Evolutionary conservation across 2,113 vertebrate species (phyloP).

Genomic region (Fulica atra): DNA sequence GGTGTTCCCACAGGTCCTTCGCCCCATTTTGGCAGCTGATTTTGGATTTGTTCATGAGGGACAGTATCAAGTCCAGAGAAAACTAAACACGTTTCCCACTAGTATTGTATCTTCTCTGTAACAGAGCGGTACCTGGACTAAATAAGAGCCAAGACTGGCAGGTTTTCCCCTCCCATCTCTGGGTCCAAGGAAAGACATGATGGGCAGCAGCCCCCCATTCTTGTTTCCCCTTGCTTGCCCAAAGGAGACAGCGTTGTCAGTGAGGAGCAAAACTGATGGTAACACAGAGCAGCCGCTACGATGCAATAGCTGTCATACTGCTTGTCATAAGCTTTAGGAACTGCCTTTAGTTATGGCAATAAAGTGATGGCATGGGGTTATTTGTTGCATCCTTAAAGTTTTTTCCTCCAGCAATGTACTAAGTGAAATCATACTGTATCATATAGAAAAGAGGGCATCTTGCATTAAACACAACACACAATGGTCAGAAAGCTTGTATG

Average conservation of each 20-base stretch:
- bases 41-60: neutral
- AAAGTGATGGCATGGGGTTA: neutral
- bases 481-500: neutral
- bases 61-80: neutral
- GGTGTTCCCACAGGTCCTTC: neutral
- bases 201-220: neutral
- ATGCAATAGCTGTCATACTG: neutral
- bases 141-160: neutral
- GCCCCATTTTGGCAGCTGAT: neutral
- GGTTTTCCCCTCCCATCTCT: neutral
- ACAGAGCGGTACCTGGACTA: neutral
- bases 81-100: neutral
- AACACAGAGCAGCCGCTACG: neutral
- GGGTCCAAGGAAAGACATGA: accelerated
- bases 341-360: neutral
- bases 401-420: neutral
- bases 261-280: neutral
- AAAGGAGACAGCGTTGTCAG: neutral
- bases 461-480: neutral
- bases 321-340: neutral
- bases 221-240: neutral
- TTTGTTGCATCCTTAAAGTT: neutral
- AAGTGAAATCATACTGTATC: neutral
- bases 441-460: neutral
- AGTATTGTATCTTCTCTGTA: neutral